A percentile compares a stretch with the other conserved stretches of the same genome.
phyloP scores from a whole-genome alignment of 1,140 invertebrate genomes.

The Drosophila pseudoobscura region DNA sequence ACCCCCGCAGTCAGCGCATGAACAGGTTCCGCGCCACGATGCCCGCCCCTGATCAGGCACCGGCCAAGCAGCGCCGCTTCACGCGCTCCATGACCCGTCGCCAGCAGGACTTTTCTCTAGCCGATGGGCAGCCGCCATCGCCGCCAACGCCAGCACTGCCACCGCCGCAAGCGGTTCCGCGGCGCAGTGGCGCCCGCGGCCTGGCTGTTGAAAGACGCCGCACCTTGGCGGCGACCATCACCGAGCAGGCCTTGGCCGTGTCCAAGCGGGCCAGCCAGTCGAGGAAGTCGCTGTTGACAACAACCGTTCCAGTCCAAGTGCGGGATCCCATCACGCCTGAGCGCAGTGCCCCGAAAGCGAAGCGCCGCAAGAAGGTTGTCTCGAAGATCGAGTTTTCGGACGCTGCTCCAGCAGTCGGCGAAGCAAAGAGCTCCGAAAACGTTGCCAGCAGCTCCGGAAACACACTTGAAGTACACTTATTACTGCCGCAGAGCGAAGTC shows the following conservation, averaged over 20 bases:
- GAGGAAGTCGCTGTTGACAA: slow-evolving; percentile 28
- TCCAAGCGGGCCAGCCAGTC: slow-evolving; percentile 2
- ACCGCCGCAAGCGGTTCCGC: not conserved
- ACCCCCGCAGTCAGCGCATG: slow-evolving; percentile 84
- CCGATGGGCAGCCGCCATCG: not conserved
- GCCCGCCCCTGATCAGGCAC: slow-evolving; percentile 40
- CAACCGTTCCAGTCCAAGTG: not conserved
- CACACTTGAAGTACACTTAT: no score
- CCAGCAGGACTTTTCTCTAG: slow-evolving; percentile 10
- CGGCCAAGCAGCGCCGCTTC: slow-evolving; percentile 48
- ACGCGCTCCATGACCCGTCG: slow-evolving; percentile 54
- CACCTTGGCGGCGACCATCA: slow-evolving; percentile 10
- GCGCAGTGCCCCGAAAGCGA: no score
- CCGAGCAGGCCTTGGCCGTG: not conserved
- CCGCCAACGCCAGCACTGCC: not conserved
- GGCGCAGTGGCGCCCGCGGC: slow-evolving; percentile 12
- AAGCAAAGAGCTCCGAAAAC: no score
- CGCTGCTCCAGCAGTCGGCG: no score
- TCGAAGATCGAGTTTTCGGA: no score
- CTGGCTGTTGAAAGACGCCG: slow-evolving; percentile 23
- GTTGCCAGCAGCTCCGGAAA: no score
- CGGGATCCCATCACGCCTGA: no score
- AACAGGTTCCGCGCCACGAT: slow-evolving; percentile 55
- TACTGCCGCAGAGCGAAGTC: not conserved
- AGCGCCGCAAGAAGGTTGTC: no score